Evolutionary conservation across 1,140 invertebrate genomes (phyloP), one percentile per base, ranked within the genome.

Genomic region (Agrilus planipennis): DNA sequence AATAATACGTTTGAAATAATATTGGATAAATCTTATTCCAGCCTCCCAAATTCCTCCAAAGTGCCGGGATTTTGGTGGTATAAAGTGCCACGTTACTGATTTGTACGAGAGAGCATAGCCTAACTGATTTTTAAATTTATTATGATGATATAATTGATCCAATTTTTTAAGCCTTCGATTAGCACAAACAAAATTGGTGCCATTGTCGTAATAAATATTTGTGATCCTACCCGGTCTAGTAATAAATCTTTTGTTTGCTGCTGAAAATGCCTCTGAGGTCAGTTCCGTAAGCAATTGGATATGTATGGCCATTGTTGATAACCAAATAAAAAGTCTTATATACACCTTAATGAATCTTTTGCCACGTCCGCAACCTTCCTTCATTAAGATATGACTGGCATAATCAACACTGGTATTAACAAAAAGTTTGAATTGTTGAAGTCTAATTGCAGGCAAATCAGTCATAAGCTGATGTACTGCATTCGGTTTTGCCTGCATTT

Each of bases 241-340:
- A 2, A 51, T 53, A 31, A 68, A 68, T 16, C 60, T 45, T 12
- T 49, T 35, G 6, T 65, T 49, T 11, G 52, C 49, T 9, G 50
- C 44, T 2, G 67, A 19, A 43, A 66, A 66, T 3, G 51, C 49
- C 18, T 61, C 53, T 0, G 58, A 56, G 3, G 52, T 51, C 0
- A 63, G 32, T 40, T 46, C 41, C 0, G 47, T 43, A 4, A 55
- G 47, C 0, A 55, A 22, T 35, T 64, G 56, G 0, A 60, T 23
- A 35, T 62, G 61, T 10, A 64, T 37, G 0, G 57, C 62, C 10
- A 49, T 49, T 0, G 51, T 59, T 0, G 46, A 40, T 0, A 56
- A 35, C 15, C 61, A 63, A 0, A 58, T 55, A 21, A 65, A 65
- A 12, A 64, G 9, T 0, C 50, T 50, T 4, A 66, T 50, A 36